Conservation (phyloP, 2,113 vertebrate genomes). For the Odontesthes bonariensis region DNA sequence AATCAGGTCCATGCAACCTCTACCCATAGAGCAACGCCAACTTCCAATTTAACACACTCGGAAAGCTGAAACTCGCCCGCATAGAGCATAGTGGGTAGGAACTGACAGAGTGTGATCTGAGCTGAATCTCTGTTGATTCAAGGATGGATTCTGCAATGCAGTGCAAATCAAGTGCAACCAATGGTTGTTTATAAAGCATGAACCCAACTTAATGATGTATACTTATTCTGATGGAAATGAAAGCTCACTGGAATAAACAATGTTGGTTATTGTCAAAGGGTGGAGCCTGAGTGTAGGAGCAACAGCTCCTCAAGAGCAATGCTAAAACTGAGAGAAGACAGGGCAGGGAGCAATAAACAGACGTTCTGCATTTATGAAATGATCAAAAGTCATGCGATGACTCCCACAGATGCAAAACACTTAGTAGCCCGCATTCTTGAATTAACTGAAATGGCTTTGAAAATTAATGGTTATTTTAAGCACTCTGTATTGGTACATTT, state of each 20-base stretch:
- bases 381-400: constrained; percentile 57
- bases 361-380: constrained; percentile 44
- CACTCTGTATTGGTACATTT: background rate
- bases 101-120: constrained; percentile 33
- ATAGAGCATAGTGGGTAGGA: constrained; percentile 50
- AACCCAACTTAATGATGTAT: constrained; percentile 25
- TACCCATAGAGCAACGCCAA: constrained; percentile 56
- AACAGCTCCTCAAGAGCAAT: constrained; percentile 52
- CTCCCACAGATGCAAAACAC: constrained; percentile 52
- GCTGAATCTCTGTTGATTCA: constrained; percentile 48
- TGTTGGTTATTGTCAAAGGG: constrained; percentile 24
- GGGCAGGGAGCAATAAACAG: constrained; percentile 56
- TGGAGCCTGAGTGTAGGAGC: constrained; percentile 57
- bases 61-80: constrained; percentile 55
- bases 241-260: constrained; percentile 29
- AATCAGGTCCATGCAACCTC: constrained; percentile 67
- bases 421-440: constrained; percentile 10
- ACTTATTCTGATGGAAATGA: constrained; percentile 34
- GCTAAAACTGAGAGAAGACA: constrained; percentile 52
- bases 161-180: background rate
- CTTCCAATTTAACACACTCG: constrained; percentile 60
- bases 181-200: background rate
- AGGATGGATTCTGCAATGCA: constrained; percentile 24
- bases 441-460: constrained; percentile 19
- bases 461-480: background rate